Conservation (phyloP, 2,797 vertebrate species). For the Brachymystax lenok region DNA sequence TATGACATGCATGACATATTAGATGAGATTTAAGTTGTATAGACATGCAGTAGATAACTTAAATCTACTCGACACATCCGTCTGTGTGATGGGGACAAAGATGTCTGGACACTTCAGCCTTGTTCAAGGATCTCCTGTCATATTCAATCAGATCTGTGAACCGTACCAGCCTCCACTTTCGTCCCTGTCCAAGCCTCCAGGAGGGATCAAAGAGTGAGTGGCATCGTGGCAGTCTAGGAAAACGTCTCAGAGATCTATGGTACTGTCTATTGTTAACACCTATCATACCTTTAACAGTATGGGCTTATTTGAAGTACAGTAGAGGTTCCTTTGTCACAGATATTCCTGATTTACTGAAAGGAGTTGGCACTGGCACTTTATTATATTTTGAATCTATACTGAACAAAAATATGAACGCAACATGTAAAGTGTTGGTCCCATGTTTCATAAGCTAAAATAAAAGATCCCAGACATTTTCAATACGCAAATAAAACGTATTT, state of each 20-base stretch:
- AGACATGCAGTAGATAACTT: not conserved
- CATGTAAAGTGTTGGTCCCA: too few species aligned
- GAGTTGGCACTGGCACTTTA: not conserved
- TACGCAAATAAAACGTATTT: too few species aligned
- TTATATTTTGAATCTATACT: not conserved
- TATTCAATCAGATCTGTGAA: constrained; percentile 55
- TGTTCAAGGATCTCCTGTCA: constrained; percentile 69
- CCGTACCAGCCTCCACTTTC: constrained; percentile 11
- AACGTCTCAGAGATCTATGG: not conserved
- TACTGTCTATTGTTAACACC: not conserved
- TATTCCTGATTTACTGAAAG: not conserved
- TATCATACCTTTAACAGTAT: too few species aligned
- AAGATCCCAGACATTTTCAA: too few species aligned
- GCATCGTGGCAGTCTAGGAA: constrained; percentile 33
- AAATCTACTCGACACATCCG: constrained; percentile 17
- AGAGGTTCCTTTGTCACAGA: not conserved
- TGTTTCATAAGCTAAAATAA: too few species aligned
- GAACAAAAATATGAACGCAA: too few species aligned
- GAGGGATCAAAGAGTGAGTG: constrained; percentile 45
- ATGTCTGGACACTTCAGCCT: constrained; percentile 67
- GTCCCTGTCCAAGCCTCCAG: not conserved
- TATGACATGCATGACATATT: too few species aligned
- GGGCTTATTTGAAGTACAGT: not conserved
- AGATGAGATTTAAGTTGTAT: constrained; percentile 27
- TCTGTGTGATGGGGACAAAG: constrained; percentile 57